Evolutionary conservation across 2,888 invertebrate genomes (phyloP), one percentile per base, ranked within the genome.

Genomic region (Andrena dorsata): DNA sequence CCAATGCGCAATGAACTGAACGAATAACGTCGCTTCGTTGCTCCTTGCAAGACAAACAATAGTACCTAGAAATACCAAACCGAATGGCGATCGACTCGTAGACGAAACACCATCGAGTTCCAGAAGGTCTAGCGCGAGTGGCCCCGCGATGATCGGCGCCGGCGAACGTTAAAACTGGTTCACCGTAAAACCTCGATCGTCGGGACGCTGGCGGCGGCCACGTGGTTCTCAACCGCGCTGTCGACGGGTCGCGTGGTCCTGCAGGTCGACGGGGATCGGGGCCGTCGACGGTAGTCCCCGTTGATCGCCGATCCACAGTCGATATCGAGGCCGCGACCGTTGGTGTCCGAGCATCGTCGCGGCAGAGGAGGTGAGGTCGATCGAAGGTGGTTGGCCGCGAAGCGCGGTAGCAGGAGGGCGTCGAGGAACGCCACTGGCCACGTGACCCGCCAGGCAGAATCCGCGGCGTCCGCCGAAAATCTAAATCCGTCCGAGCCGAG

Each of bases 401-500:
- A 32, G 83, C 13, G 86, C 51, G 51, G 60, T 30, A 23, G 73
- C 56, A 71, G 74, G 72, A 47, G 71, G 51, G 56, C 56, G 49
- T 10, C 51, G 72, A 71, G 75, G 80, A 77, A 76, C 78, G 85
- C 82, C 79, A 73, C 70, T 41, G 82, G 53, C 69, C 84, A 90
- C 89, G 89, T 87, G 89, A 90, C 86, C 86, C 73, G 78, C 64
- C 76, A 86, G 87, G 26, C 89, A 91, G 92, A 92, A 91, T 91
- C 90, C 89, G 90, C 90, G 91, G 91, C 90, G 91, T 92, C 90
- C 90, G 89, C 90, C 90, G 92, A 93, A 92, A 92, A 92, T 93
- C 93, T 93, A 93, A 93, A 93, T 93, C 90, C 90, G 93, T 93
- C 92, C 90, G 91, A 93, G 93, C 91, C 90, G 90, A 82, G 82